phyloP scores from a whole-genome alignment of 2,888 invertebrate species.

The Lutraria lutraria region DNA sequence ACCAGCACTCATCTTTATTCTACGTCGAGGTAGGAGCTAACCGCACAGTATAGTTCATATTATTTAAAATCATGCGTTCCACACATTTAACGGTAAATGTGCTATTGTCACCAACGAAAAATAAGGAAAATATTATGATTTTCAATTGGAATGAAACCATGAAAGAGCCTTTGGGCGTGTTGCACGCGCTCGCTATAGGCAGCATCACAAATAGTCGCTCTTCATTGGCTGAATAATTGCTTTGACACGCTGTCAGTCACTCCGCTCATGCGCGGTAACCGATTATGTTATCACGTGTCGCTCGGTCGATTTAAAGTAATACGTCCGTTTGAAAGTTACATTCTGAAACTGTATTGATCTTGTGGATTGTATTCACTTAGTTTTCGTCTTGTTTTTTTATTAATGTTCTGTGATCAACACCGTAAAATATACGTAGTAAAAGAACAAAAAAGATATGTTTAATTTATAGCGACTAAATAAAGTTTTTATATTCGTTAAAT shows the following conservation, averaged over 20 bases:
- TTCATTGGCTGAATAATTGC: constrained; percentile 62
- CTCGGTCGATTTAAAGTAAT: constrained; percentile 49
- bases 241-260: constrained; percentile 64
- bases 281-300: constrained; percentile 51
- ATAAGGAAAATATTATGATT: constrained; percentile 72
- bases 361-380: background rate
- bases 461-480: constrained; percentile 61
- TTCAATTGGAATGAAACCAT: constrained; percentile 65
- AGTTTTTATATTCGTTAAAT: constrained; percentile 56
- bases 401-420: constrained; percentile 59
- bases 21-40: constrained; percentile 45
- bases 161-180: constrained; percentile 56
- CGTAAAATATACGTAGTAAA: constrained; percentile 70
- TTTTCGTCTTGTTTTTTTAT: constrained; percentile 16
- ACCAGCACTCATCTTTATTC: constrained; percentile 57
- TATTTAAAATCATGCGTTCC: constrained; percentile 67
- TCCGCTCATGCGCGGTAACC: constrained; percentile 61
- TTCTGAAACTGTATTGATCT: constrained; percentile 25
- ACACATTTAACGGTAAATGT: constrained; percentile 65
- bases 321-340: constrained; percentile 8
- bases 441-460: constrained; percentile 67
- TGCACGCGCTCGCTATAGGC: constrained; percentile 50
- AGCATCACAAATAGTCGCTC: constrained; percentile 48
- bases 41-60: constrained; percentile 40
- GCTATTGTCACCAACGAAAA: constrained; percentile 67